A percentile compares a stretch with the other conserved stretches of the same genome.
phyloP scores from a whole-genome alignment of 1,140 invertebrate species.

The Kradibia gibbosae region DNA sequence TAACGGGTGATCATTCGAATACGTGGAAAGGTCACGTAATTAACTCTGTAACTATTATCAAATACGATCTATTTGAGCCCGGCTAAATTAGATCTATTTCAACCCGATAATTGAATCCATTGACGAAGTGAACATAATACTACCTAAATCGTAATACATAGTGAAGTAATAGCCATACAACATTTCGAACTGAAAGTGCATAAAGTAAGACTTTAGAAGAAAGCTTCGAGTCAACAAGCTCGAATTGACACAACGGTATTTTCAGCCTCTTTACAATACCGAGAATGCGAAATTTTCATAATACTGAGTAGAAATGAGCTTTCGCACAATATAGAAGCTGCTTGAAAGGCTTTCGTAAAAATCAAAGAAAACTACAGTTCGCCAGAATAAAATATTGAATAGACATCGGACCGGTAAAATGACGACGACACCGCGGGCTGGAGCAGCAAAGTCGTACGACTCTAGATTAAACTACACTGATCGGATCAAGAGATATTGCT shows the following conservation, averaged over 20 bases:
- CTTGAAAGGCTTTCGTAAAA: not conserved
- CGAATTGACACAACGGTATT: not conserved
- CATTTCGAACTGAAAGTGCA: not conserved
- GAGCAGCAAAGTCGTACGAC: not conserved
- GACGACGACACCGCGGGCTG: conserved; percentile 30
- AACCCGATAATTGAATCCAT: not conserved
- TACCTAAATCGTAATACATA: not conserved
- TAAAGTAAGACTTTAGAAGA: not conserved
- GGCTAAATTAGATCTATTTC: not conserved
- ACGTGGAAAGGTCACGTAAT: not conserved
- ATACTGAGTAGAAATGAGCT: not conserved
- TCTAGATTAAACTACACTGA: not conserved
- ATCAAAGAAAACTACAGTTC: conserved; percentile 39
- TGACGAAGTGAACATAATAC: not conserved
- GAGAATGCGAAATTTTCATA: not conserved
- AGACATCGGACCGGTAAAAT: conserved; percentile 21
- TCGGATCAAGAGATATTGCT: conserved; percentile 35
- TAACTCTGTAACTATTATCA: not conserved
- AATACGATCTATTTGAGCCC: not conserved
- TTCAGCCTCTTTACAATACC: not conserved
- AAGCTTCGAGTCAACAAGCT: not conserved
- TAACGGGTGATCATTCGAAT: not conserved
- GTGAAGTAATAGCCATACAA: not conserved
- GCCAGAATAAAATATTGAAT: not conserved
- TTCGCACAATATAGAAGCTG: not conserved